phyloP scores from a whole-genome alignment of 2,888 invertebrate species.

The Pyralis farinalis region DNA sequence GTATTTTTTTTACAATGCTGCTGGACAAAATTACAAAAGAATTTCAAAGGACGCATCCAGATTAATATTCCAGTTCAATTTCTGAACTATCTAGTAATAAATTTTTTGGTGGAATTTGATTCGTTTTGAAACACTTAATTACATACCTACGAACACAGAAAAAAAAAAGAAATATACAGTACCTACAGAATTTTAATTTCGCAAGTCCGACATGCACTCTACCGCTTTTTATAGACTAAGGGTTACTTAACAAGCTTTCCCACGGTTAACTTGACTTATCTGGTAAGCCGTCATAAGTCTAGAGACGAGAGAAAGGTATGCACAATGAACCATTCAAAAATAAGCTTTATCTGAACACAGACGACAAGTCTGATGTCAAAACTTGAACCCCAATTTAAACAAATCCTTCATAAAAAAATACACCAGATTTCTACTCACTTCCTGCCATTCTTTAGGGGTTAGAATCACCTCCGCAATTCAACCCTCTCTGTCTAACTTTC shows the following conservation, averaged over 20 bases:
- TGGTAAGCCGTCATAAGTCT: slow-evolving; percentile 38
- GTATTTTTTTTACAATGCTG: no score
- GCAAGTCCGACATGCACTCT: no score
- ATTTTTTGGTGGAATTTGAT: no score
- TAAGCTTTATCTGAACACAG: slow-evolving; percentile 50
- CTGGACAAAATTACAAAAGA: no score
- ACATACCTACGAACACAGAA: no score
- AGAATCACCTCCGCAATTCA: slow-evolving; percentile 47
- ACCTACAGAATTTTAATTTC: no score
- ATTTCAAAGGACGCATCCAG: no score
- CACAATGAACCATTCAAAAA: slow-evolving; percentile 64
- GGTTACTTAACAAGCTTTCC: slow-evolving; percentile 13
- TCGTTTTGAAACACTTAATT: no score
- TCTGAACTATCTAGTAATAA: no score
- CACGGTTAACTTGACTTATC: slow-evolving; percentile 31
- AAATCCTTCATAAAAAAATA: slow-evolving; percentile 60
- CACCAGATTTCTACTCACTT: slow-evolving; percentile 75
- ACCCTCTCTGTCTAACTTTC: slow-evolving; percentile 37
- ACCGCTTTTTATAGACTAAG: slow-evolving; percentile 8
- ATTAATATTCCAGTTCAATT: no score
- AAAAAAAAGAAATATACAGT: no score
- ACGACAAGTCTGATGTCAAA: slow-evolving; percentile 60
- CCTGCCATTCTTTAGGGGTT: slow-evolving; percentile 60
- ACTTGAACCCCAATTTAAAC: slow-evolving; percentile 64
- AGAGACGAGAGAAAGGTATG: slow-evolving; percentile 31